Conservation (phyloP, 2,113 vertebrate genomes). For the Eretmochelys imbricata region DNA sequence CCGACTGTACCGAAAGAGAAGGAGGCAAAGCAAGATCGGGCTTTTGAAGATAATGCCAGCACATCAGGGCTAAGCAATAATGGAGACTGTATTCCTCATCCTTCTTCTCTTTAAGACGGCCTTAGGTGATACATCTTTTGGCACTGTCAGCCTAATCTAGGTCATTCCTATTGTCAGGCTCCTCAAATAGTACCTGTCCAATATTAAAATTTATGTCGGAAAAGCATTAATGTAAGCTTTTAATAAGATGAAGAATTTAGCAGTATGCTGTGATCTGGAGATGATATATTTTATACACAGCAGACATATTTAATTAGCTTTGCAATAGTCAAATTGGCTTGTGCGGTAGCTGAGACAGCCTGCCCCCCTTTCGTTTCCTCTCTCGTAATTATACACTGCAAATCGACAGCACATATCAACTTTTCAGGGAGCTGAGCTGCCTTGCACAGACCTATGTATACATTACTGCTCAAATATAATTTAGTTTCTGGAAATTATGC, state of each 20-base stretch:
- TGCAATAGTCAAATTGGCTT: conserved; percentile 80
- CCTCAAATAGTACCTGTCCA: conserved; percentile 84
- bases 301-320: conserved; percentile 86
- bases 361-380: conserved; percentile 51
- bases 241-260: conserved; percentile 89
- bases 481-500: background rate
- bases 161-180: conserved; percentile 81
- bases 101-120: conserved; percentile 79
- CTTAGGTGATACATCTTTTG: conserved; percentile 80
- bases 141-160: conserved; percentile 83
- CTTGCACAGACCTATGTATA: conserved; percentile 30
- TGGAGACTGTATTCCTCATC: conserved; percentile 79
- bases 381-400: conserved; percentile 63
- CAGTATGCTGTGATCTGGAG: conserved; percentile 82
- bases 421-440: conserved; percentile 61
- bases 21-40: background rate
- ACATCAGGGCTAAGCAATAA: conserved; percentile 77
- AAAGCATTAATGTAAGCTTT: conserved; percentile 86
- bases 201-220: conserved; percentile 84
- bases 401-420: conserved; percentile 72
- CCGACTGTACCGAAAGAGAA: conserved; percentile 5
- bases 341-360: conserved; percentile 66
- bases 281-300: conserved; percentile 88
- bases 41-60: conserved; percentile 73
- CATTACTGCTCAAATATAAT: conserved; percentile 58